These are phyloP conservation scores for Drosophila eugracilis DNA, from an alignment of 1,140 invertebrate species.

Conservation along the genomic window DNA sequence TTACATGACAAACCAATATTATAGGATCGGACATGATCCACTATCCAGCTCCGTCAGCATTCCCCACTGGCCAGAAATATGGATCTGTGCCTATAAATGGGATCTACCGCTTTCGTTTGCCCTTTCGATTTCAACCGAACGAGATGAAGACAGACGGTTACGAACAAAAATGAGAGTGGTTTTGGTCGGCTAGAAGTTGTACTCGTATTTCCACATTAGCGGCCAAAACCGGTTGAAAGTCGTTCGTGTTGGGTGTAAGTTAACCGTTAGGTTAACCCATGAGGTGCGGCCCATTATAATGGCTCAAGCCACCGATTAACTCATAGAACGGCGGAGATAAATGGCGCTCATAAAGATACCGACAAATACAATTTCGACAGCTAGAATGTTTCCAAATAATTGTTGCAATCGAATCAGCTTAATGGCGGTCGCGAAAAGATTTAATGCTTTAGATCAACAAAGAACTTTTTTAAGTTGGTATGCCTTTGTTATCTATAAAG, in stretches of 20 bases:
- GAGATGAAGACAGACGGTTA: conserved; percentile 19
- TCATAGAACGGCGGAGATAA: background rate
- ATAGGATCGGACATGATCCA: background rate
- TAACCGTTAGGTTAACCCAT: conserved; percentile 34
- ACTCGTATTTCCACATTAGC: conserved; percentile 32
- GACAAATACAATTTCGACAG: background rate
- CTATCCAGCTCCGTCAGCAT: conserved; percentile 24
- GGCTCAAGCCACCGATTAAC: conserved; percentile 8
- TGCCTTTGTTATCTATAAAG: no score
- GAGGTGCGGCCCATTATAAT: conserved; percentile 24
- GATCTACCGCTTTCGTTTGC: conserved; percentile 63
- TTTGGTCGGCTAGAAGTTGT: conserved; percentile 68
- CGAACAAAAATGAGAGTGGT: conserved; percentile 71
- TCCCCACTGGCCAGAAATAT: conserved; percentile 34
- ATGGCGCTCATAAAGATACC: conserved; percentile 14
- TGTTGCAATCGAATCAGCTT: background rate
- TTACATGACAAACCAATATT: conserved; percentile 51
- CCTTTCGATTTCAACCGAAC: conserved; percentile 71
- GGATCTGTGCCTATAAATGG: conserved; percentile 12
- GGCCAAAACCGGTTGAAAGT: conserved; percentile 61
- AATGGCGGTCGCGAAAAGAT: background rate
- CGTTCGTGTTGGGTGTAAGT: conserved; percentile 26
- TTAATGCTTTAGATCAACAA: no score
- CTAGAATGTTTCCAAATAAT: background rate
- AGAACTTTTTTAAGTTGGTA: no score